A percentile compares a stretch with the other conserved stretches of the same genome.
phyloP scores from a whole-genome alignment of 2,888 invertebrate genomes.

The Anoplius nigerrimus region DNA sequence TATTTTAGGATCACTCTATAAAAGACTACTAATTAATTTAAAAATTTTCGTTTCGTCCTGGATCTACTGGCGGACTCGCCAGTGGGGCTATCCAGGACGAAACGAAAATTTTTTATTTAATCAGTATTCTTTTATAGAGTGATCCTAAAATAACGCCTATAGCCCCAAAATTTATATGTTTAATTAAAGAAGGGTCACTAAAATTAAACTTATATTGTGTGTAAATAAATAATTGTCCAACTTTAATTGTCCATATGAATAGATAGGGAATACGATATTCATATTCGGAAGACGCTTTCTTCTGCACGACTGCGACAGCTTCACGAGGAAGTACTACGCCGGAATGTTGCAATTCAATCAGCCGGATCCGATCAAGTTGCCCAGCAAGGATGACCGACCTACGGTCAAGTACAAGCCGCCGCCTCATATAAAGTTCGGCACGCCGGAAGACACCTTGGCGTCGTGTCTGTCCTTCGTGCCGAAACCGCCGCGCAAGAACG shows the following conservation, averaged over 20 bases:
- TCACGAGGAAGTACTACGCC: constrained; percentile 86
- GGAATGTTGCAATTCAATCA: constrained; percentile 77
- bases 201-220: no score
- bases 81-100: no score
- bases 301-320: constrained; percentile 86
- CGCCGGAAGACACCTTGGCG: constrained; percentile 86
- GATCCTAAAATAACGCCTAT: no score
- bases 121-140: no score
- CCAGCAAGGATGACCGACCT: constrained; percentile 9
- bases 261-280: constrained; percentile 83
- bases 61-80: no score
- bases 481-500: constrained; percentile 83
- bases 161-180: no score
- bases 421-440: constrained; percentile 86
- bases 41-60: no score
- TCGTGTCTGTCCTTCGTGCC: constrained; percentile 84
- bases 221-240: no score
- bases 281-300: constrained; percentile 84
- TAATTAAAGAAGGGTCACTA: no score
- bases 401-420: constrained; percentile 66
- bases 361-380: constrained; percentile 66
- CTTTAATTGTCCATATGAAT: constrained; percentile 32
- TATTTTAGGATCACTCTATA: no score
- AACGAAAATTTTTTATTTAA: no score
- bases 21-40: constrained; percentile 2